Evolutionary conservation across 2,113 vertebrate species (phyloP).

Genomic region (Mesoclemmys tuberculata): DNA sequence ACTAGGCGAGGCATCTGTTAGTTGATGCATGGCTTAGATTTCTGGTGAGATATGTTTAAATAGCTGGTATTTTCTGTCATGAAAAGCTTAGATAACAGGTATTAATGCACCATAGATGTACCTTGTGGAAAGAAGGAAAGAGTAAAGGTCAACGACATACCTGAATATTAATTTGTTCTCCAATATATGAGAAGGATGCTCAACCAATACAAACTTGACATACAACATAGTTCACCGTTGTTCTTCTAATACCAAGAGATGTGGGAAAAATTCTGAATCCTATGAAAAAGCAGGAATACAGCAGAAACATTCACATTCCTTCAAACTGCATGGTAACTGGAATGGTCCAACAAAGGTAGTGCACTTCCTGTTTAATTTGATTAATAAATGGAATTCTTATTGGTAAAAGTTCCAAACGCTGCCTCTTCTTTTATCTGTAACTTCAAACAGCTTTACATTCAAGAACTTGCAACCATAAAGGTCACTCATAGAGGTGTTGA

Average conservation of each 20-base stretch:
- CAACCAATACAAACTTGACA: background rate
- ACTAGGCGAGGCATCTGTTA: background rate
- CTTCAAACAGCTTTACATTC: background rate
- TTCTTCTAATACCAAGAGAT: conserved; percentile 1
- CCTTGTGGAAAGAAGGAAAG: background rate
- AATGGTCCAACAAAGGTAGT: background rate
- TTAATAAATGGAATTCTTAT: background rate
- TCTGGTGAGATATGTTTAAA: background rate
- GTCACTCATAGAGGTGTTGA: background rate
- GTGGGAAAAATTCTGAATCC: background rate
- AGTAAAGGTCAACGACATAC: background rate
- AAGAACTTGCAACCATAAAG: background rate
- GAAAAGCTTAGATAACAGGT: background rate
- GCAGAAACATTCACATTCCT: background rate
- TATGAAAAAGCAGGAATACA: background rate
- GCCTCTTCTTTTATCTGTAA: background rate
- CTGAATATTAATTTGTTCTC: background rate
- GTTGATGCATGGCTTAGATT: background rate
- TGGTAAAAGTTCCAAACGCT: background rate
- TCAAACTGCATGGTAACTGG: conserved; percentile 5
- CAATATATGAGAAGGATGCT: background rate
- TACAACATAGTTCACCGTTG: background rate
- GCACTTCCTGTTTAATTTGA: background rate
- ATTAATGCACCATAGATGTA: background rate
- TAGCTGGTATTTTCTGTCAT: background rate